Percentiles rank a stretch among this genome's conserved stretches.
Evolutionary conservation across 2,888 invertebrate species (phyloP).

Genomic region (Cryptus armator): DNA sequence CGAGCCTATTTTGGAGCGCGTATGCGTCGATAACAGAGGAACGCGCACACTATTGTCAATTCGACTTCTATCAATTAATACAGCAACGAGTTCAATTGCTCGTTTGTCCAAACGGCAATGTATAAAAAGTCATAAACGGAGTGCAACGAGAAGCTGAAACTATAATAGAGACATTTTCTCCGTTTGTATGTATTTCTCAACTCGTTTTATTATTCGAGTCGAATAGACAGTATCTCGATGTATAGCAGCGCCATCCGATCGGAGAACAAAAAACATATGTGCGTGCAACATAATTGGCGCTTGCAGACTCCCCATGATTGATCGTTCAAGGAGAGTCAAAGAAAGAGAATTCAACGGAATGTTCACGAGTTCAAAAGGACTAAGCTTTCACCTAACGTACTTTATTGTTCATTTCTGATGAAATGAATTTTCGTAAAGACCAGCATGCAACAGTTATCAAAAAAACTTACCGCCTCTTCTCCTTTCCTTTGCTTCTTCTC

Average conservation of each 20-base stretch:
- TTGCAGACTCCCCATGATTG: conserved; percentile 49
- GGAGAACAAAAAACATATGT: conserved; percentile 43
- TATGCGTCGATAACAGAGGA: neutral
- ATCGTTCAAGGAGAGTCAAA: conserved; percentile 31
- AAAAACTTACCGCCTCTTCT: conserved; percentile 62
- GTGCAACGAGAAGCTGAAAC: neutral
- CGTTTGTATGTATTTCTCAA: neutral
- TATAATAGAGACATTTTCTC: neutral
- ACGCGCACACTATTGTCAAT: neutral
- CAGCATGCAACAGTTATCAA: conserved; percentile 8
- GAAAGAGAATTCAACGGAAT: conserved; percentile 4
- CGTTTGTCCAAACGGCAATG: neutral
- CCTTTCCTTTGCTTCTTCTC: conserved; percentile 58
- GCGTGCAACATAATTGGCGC: conserved; percentile 35
- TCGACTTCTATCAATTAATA: conserved; percentile 22
- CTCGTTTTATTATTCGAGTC: neutral
- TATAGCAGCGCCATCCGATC: conserved; percentile 33
- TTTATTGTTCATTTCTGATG: neutral
- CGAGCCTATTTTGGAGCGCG: conserved; percentile 4
- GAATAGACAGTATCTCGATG: neutral
- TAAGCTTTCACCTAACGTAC: neutral
- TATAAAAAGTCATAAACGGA: neutral
- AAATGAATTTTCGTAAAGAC: neutral
- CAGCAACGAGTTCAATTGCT: conserved; percentile 22
- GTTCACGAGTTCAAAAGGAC: neutral